Evolutionary conservation across 2,797 vertebrate species (phyloP), one percentile per base, ranked within the genome.

Genomic region (Hippopotamyrus pictus): DNA sequence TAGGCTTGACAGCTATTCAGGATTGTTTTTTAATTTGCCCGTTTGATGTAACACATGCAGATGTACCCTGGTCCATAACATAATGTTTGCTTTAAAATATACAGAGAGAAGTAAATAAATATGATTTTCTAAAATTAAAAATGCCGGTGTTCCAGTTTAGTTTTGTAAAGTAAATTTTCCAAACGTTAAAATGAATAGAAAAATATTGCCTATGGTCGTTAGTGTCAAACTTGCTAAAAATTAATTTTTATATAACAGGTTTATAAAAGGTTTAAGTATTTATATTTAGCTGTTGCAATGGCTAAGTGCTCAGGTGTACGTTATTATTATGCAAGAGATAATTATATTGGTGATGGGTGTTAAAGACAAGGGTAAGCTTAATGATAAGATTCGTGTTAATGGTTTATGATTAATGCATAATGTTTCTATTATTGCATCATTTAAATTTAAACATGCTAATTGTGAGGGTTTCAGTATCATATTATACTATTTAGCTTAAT

Each of bases 401-500:
- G 44, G 29, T 76, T 76, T 76, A 76, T 82, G 41, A 82, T 82
- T 46, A 82, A 85, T 85, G 46, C 5, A 51, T 85, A 53, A 85
- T 51, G 48, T 29, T 51, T 51, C 12, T 5, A 51, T 76, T 37
- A 76, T 76, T 76, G 69, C 14, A 37, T 76, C 69, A 76, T 41
- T 76, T 76, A 76, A 76, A 76, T 76, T 76, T 76, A 19, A 3
- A 76, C 69, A 76, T 76, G 69, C 14, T 37, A 76, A 76, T 76
- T 76, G 69, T 37, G 69, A 76, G 33, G 14, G 33, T 17, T 76
- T 41, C 69, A 76, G 33, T 76, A 76, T 76, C 33, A 41, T 76
- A 76, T 76, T 76, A 76, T 41, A 41, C 69, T 76, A 76, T 41
- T 76, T 76, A 76, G 69, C 69, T 37, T 76, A 76, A 76, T 76